These are phyloP conservation scores for Dicrurus megarhynchus DNA, from an alignment of 2,113 vertebrate genomes.

Conservation along the genomic window DNA sequence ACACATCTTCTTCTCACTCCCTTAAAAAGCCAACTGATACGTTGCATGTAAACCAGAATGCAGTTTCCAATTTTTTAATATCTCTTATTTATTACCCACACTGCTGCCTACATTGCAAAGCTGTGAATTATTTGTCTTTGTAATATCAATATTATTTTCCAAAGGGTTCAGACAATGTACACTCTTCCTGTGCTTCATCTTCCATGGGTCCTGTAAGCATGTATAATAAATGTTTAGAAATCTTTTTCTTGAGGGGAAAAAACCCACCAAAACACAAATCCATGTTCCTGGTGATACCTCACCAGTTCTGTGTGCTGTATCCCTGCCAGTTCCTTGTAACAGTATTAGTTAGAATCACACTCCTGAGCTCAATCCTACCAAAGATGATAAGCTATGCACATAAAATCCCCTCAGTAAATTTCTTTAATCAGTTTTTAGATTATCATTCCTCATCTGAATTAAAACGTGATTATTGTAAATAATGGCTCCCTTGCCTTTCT, in stretches of 20 bases:
- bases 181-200: background rate
- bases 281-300: background rate
- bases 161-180: background rate
- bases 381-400: background rate
- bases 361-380: background rate
- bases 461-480: slow-evolving; percentile 3
- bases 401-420: background rate
- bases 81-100: background rate
- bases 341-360: background rate
- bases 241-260: background rate
- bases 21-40: background rate
- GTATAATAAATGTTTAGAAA: background rate
- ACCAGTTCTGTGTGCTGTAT: rapidly evolving
- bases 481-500: background rate
- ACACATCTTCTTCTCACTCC: background rate
- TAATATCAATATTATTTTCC: background rate
- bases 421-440: background rate
- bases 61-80: background rate
- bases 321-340: background rate
- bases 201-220: background rate
- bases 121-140: background rate
- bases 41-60: background rate
- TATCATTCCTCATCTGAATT: background rate
- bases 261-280: background rate
- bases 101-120: background rate